Conservation (phyloP, 92 coral and sea anemone species). For the Palythoa grandiflora region DNA sequence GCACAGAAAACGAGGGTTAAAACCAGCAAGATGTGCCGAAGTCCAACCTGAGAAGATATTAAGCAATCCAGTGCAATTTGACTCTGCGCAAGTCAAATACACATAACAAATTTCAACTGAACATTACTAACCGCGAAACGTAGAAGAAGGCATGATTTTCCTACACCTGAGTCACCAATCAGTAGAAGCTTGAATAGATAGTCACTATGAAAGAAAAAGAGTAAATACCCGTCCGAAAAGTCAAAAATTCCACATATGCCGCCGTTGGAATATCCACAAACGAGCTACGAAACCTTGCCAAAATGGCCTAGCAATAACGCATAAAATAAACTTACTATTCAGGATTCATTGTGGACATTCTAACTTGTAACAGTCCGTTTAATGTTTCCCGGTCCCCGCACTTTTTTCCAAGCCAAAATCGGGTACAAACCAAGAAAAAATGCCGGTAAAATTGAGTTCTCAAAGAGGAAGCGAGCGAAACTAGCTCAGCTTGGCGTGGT, state of each 20-base stretch:
- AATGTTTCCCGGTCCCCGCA: conserved; percentile 69
- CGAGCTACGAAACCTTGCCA: conserved; percentile 81
- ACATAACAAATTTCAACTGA: conserved; percentile 40
- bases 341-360: conserved; percentile 99
- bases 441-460: conserved; percentile 81
- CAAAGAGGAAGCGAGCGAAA: conserved; percentile 94
- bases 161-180: conserved; percentile 99
- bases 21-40: conserved; percentile 52
- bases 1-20: conserved; percentile 43
- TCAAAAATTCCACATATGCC: conserved; percentile 73
- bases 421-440: conserved; percentile 73
- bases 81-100: conserved; percentile 64
- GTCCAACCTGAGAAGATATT: conserved; percentile 23
- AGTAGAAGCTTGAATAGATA: conserved; percentile 99
- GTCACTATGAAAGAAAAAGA: conserved; percentile 85
- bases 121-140: conserved; percentile 98
- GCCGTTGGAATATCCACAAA: conserved; percentile 73
- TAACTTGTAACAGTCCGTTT: conserved; percentile 87
- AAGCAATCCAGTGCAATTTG: conserved; percentile 49
- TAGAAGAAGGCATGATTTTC: conserved; percentile 98
- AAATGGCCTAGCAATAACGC: conserved; percentile 66
- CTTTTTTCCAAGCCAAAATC: conserved; percentile 79
- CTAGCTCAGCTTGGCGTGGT: conserved; percentile 97
- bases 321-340: conserved; percentile 96
- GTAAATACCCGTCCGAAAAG: conserved; percentile 58